These are phyloP conservation scores for Melitaea athalia DNA, from an alignment of 2,888 invertebrate species.

Conservation along the genomic window DNA sequence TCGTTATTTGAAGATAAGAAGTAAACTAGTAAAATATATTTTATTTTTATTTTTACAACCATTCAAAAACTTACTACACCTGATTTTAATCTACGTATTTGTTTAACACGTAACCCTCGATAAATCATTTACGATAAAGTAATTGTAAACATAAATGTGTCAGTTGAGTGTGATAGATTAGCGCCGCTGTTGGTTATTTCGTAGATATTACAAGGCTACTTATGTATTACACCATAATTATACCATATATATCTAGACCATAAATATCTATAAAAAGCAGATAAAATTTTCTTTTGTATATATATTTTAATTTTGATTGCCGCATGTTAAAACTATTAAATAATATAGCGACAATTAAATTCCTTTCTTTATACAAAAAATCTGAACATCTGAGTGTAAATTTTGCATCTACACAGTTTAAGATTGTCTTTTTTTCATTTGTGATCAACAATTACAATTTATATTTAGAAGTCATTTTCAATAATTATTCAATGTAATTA, in stretches of 20 bases:
- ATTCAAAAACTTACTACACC: conserved; percentile 14
- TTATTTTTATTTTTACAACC: conserved; percentile 13
- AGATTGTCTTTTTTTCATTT: no score
- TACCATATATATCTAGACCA: no score
- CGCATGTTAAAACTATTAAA: no score
- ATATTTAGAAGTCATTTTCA: no score
- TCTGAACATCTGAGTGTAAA: no score
- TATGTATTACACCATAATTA: no score
- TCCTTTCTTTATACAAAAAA: no score
- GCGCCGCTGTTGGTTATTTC: background rate
- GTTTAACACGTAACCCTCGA: conserved; percentile 3
- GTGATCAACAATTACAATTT: no score
- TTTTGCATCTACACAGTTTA: no score
- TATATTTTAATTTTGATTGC: background rate
- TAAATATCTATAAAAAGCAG: no score
- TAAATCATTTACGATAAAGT: conserved; percentile 17
- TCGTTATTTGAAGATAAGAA: background rate
- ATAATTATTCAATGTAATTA: no score
- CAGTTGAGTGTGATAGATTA: conserved; percentile 1
- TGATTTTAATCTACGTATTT: background rate
- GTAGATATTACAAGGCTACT: background rate
- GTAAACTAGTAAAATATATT: background rate
- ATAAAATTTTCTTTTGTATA: background rate
- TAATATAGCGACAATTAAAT: no score
- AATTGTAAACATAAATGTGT: conserved; percentile 11